A percentile compares a stretch with the other conserved stretches of the same genome.
Evolutionary conservation across 2,888 invertebrate species (phyloP).

Genomic region (Hirtodrosophila trivittata): DNA sequence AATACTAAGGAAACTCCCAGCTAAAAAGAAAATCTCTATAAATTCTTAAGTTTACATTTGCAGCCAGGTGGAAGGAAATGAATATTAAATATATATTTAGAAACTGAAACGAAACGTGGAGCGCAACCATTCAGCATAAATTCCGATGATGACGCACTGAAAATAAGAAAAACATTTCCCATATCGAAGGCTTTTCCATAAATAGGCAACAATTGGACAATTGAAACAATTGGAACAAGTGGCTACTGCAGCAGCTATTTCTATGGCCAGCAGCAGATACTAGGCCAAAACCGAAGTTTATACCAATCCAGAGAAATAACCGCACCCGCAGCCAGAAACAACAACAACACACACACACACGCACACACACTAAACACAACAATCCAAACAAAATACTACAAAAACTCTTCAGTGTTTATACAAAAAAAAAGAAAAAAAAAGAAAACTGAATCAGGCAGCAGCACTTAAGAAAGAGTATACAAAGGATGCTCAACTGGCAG

Average conservation of each 20-base stretch:
- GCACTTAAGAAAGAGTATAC: not conserved
- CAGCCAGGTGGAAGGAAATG: too few relatives aligned
- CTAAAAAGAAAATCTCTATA: too few relatives aligned
- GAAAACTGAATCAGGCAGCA: conserved; percentile 1
- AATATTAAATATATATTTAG: too few relatives aligned
- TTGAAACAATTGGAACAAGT: conserved; percentile 33
- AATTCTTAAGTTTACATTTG: too few relatives aligned
- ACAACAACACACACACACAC: conserved; percentile 35
- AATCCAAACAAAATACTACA: conserved; percentile 58
- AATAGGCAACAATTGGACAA: conserved; percentile 33
- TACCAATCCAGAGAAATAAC: conserved; percentile 21
- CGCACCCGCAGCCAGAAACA: conserved; percentile 45
- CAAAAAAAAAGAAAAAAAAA: conserved; percentile 1
- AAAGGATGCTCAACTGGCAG: not conserved
- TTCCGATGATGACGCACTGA: conserved; percentile 26
- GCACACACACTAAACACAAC: conserved; percentile 14
- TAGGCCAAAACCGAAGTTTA: conserved; percentile 6
- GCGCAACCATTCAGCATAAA: too few relatives aligned
- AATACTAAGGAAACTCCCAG: too few relatives aligned
- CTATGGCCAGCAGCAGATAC: conserved; percentile 7
- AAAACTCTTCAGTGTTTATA: conserved; percentile 26
- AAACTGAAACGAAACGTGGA: too few relatives aligned
- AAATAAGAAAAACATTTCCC: not conserved
- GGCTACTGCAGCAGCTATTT: conserved; percentile 31
- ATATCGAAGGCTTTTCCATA: conserved; percentile 18